Conservation (phyloP, 2,797 vertebrate species). For the Gorsachius magnificus region DNA sequence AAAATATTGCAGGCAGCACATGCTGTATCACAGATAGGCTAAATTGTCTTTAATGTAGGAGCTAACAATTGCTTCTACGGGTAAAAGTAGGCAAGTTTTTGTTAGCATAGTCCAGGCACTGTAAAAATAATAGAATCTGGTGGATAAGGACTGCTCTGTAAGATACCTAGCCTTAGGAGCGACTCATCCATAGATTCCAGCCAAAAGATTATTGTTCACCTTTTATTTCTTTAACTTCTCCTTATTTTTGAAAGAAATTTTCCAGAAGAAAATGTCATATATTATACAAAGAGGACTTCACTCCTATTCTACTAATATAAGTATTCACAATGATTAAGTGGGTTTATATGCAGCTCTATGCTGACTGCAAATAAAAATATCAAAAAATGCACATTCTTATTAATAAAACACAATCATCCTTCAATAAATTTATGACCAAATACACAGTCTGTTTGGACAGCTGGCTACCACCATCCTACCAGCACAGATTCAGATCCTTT, state of each 20-base stretch:
- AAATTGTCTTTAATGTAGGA: neutral
- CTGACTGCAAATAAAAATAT: neutral
- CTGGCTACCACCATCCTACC: neutral
- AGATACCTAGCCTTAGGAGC: neutral
- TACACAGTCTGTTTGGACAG: conserved; percentile 25
- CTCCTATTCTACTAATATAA: neutral
- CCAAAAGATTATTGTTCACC: neutral
- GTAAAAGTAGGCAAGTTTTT: neutral
- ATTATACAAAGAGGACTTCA: neutral
- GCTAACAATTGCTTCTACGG: neutral
- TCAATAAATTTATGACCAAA: neutral
- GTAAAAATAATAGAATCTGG: neutral
- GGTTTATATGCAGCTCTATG: neutral
- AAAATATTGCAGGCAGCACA: neutral
- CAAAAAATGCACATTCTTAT: neutral
- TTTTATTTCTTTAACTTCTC: neutral
- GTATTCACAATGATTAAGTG: neutral
- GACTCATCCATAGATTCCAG: neutral
- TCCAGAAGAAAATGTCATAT: neutral
- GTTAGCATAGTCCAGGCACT: neutral
- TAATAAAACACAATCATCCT: conserved; percentile 1
- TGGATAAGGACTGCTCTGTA: neutral
- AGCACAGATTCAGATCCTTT: neutral
- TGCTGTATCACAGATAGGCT: neutral
- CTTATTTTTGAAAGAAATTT: neutral